phyloP scores from a whole-genome alignment of 2,888 invertebrate species.

The Argyresthia albistria region DNA sequence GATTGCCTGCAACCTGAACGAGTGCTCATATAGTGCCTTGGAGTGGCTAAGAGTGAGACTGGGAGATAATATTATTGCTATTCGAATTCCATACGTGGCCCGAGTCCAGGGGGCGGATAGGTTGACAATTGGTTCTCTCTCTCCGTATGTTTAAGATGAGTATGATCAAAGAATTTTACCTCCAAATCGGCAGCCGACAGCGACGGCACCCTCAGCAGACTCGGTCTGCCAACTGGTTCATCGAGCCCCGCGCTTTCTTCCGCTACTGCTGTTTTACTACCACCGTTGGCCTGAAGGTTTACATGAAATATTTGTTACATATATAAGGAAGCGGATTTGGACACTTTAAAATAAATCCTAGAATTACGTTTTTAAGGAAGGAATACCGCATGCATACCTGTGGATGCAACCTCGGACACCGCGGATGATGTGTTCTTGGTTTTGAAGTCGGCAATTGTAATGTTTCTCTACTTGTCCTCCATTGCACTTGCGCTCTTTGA shows the following conservation, averaged over 20 bases:
- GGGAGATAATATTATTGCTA: no score
- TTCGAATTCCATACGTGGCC: no score
- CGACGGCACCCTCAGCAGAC: conserved; percentile 74
- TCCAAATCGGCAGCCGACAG: conserved; percentile 73
- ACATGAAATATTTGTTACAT: no score
- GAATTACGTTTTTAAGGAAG: no score
- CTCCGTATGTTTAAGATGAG: no score
- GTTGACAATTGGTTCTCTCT: no score
- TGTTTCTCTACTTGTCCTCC: conserved; percentile 76
- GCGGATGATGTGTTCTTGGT: conserved; percentile 69
- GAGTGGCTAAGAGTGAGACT: no score
- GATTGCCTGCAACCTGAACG: no score
- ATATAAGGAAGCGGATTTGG: no score
- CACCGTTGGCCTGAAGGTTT: conserved; percentile 43
- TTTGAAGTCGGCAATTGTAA: conserved; percentile 61
- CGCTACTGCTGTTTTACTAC: conserved; percentile 24
- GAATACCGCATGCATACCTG: conserved; percentile 33
- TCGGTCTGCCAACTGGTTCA: conserved; percentile 66
- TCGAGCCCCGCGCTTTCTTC: conserved; percentile 35
- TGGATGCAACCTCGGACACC: conserved; percentile 54
- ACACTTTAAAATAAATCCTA: no score
- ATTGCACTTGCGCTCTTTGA: conserved; percentile 76
- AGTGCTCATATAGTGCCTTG: no score
- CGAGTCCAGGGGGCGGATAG: no score
- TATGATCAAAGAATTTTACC: conserved; percentile 42